These are phyloP conservation scores for Lepidochrysops patricia DNA, from an alignment of 2,888 invertebrate species.

Conservation along the genomic window DNA sequence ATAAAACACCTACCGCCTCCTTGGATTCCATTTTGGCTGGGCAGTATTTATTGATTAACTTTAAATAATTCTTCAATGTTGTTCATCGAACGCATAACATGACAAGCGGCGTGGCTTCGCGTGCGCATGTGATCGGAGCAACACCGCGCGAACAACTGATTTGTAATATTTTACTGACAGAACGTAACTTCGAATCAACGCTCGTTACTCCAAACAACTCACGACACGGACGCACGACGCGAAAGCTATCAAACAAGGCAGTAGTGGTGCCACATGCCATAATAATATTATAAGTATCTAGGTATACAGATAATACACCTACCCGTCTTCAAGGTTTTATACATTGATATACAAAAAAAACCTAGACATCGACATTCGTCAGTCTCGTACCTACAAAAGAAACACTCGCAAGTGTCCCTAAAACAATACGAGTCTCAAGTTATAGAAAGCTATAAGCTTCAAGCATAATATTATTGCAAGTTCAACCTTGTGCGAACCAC, in stretches of 20 bases:
- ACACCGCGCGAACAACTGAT: conserved; percentile 39
- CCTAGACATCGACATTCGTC: no score
- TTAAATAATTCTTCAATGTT: conserved; percentile 8
- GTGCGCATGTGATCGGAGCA: conserved; percentile 40
- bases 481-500: no score
- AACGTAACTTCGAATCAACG: conserved; percentile 1
- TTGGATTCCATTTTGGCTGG: conserved; percentile 16
- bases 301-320: no score
- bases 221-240: neutral
- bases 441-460: no score
- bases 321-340: no score
- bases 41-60: neutral
- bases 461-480: no score
- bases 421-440: no score
- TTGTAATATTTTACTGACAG: conserved; percentile 11
- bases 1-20: conserved; percentile 14
- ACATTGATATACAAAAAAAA: no score
- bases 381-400: no score
- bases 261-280: no score
- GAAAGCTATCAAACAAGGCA: neutral
- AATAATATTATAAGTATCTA: no score
- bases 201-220: neutral
- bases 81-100: conserved; percentile 20
- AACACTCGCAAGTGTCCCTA: no score
- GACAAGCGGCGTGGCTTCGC: conserved; percentile 22